Evolutionary conservation across 64 coral and sea anemone species (phyloP).

Genomic region (Trachythela sp.): DNA sequence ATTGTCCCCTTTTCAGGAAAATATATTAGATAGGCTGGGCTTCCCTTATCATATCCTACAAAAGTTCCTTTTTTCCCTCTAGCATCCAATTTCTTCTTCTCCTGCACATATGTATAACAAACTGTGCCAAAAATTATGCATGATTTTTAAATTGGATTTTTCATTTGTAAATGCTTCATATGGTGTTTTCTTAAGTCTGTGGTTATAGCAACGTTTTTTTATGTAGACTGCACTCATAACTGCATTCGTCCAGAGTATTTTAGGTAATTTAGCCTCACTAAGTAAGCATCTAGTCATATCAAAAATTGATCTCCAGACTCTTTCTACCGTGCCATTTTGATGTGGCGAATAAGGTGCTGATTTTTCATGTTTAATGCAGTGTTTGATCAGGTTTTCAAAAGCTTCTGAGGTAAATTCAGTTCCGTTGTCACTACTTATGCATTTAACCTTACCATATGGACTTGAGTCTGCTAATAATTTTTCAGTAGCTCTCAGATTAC

Average conservation of each 20-base stretch:
- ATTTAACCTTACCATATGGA: slow-evolving; percentile 1
- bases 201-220: background rate
- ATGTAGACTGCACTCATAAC: background rate
- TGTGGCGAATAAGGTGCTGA: slow-evolving; percentile 29
- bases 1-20: too few relatives aligned
- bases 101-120: too few relatives aligned
- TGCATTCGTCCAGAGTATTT: background rate
- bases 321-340: slow-evolving; percentile 45
- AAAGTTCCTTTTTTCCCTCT: too few relatives aligned
- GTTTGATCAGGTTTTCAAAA: background rate
- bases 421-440: too few relatives aligned
- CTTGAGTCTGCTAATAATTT: slow-evolving; percentile 40
- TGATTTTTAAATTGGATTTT: too few relatives aligned
- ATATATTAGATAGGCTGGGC: too few relatives aligned
- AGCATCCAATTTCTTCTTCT: too few relatives aligned
- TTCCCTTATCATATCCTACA: too few relatives aligned
- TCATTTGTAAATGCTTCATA: too few relatives aligned
- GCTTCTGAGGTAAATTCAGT: slow-evolving; percentile 8
- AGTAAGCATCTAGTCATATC: slow-evolving; percentile 46
- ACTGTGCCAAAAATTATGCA: too few relatives aligned
- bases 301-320: slow-evolving; percentile 41
- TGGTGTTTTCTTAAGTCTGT: too few relatives aligned
- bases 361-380: slow-evolving; percentile 33
- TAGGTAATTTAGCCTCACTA: background rate
- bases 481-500: slow-evolving; percentile 31